Evolutionary conservation across 2,888 invertebrate species (phyloP).

Genomic region (Ornithoptera alexandrae): DNA sequence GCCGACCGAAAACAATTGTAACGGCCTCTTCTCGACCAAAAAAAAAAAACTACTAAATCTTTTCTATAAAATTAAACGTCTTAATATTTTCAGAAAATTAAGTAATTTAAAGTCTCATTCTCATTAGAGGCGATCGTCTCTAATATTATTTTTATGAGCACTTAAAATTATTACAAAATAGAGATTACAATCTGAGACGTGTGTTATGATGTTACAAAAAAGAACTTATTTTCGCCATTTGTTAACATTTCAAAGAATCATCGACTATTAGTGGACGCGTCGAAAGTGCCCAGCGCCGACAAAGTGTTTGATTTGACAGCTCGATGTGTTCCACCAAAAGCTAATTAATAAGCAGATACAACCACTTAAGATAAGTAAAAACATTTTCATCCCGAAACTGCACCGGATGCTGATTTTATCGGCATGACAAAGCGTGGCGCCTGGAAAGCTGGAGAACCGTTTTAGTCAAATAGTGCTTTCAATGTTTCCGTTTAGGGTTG

Average conservation of each 20-base stretch:
- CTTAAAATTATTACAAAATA: constrained; percentile 2
- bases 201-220: not conserved
- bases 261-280: constrained; percentile 60
- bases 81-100: not conserved
- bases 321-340: constrained; percentile 67
- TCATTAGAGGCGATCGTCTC: not conserved
- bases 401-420: constrained; percentile 79
- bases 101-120: not conserved
- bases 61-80: constrained; percentile 10
- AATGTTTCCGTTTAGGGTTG: not conserved
- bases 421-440: constrained; percentile 79
- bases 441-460: constrained; percentile 46
- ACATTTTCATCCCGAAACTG: constrained; percentile 79
- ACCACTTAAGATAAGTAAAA: constrained; percentile 80
- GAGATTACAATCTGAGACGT: constrained; percentile 8
- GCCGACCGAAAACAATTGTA: constrained; percentile 12
- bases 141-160: not conserved
- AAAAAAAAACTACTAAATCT: constrained; percentile 10
- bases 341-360: constrained; percentile 80
- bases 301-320: constrained; percentile 78
- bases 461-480: constrained; percentile 40
- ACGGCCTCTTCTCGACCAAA: constrained; percentile 1
- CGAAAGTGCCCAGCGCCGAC: constrained; percentile 56
- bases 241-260: constrained; percentile 60
- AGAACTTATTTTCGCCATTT: constrained; percentile 17